Base-by-base conservation (phyloP, 1,140 invertebrate species). In the Scaptomyza pallida region DNA sequence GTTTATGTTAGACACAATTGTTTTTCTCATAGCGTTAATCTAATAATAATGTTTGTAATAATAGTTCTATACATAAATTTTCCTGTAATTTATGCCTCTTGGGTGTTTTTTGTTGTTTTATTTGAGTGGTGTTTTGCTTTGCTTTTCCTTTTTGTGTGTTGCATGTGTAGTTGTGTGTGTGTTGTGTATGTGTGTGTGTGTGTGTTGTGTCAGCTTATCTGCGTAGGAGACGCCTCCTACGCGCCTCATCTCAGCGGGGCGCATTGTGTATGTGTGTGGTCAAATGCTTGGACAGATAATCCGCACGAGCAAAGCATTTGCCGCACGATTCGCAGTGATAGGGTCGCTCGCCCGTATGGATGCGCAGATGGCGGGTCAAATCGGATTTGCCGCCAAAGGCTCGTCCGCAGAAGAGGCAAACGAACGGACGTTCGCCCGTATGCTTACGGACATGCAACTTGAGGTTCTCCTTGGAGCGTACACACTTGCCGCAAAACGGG, bases 291-390 rank as follows among this genome's bases (percentile, higher is more conserved):
- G 96, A 97, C n/a, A 97, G 93, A 80, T 97, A 97, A 89, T 97
- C 96, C 23, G 96, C 96, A 6, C 96, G 92, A 8, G 96, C 96
- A 92, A 97, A 97, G 90, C 96, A 97, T 90, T 97, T 97, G 71
- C 96, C 96, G 92, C 97, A 97, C 90, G 96, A 96, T 91, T 97
- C 96, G 92, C 96, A 97, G 85, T 96, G 97, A 91, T 95, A 98
- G 44, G 95, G 97, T 78, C 96, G 93, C 51, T 91, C 90, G 19
- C 96, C 96, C 0, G 96, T 97, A 91, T 97, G 96, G 51, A 97
- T 97, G 52, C 96, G 93, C 30, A 97, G 92, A 88, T 97, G 96
- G 6, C 96, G 94, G 1, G 96, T 97, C 54, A 97, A 92, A 83
- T 97, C 96, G 78, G 95, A 96, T 89, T 97, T 97, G 5, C 96